Percentiles rank a stretch among this genome's conserved stretches.
Conservation (phyloP, 2,113 vertebrate genomes). For the Sturnira hondurensis region DNA sequence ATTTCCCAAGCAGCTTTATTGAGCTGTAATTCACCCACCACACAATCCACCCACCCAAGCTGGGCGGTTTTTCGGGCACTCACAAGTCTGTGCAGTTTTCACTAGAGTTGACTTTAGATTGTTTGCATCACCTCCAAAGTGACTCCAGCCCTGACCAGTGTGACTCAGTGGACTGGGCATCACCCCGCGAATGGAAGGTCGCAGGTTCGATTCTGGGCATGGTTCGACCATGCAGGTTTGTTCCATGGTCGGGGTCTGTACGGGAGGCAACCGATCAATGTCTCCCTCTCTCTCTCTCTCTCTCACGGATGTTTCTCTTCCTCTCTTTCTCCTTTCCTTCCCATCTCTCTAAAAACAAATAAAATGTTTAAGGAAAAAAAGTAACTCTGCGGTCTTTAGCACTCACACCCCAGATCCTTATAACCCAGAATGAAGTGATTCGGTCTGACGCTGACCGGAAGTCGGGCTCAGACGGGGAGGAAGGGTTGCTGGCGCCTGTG, state of each 20-base stretch:
- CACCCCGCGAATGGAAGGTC: too few species aligned
- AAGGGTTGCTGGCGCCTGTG: background rate
- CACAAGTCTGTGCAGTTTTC: background rate
- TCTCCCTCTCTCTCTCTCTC: too few species aligned
- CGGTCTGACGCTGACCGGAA: background rate
- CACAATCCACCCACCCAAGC: background rate
- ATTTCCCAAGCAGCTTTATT: background rate
- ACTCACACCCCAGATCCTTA: background rate
- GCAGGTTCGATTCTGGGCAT: too few species aligned
- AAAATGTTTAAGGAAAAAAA: background rate
- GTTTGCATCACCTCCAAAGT: background rate
- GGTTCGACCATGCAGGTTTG: too few species aligned
- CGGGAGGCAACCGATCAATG: too few species aligned
- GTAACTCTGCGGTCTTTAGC: background rate
- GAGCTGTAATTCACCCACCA: background rate
- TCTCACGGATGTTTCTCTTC: too few species aligned
- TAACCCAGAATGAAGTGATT: background rate
- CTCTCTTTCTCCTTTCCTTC: too few species aligned
- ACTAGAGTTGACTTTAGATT: background rate
- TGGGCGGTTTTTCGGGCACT: background rate
- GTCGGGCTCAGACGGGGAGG: background rate
- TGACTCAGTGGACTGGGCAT: too few species aligned
- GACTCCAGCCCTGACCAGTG: too few species aligned
- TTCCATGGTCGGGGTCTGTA: too few species aligned
- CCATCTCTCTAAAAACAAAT: too few species aligned